phyloP scores from a whole-genome alignment of 2,113 vertebrate species.

The Pogona vitticeps region DNA sequence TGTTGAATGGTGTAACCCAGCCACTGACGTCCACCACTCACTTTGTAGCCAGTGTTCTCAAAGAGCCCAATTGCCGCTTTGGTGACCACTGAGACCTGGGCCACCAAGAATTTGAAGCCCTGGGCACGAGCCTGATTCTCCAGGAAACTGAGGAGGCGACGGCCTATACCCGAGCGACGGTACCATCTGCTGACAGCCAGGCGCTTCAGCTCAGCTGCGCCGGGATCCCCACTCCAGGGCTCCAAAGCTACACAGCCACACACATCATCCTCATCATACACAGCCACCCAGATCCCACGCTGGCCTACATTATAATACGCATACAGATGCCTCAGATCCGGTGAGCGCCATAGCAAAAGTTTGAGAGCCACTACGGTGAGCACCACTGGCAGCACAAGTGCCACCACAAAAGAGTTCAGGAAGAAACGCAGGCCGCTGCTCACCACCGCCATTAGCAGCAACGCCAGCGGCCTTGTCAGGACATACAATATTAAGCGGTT shows the following conservation, averaged over 20 bases:
- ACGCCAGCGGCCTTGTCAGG: slow-evolving; percentile 82
- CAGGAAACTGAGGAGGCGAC: slow-evolving; percentile 72
- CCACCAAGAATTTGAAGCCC: slow-evolving; percentile 68
- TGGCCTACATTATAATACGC: slow-evolving; percentile 78
- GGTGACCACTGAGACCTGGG: slow-evolving; percentile 76
- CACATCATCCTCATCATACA: slow-evolving; percentile 79
- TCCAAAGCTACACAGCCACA: slow-evolving; percentile 81
- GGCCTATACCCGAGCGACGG: slow-evolving; percentile 80
- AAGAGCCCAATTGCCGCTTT: slow-evolving; percentile 78
- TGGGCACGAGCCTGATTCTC: slow-evolving; percentile 74
- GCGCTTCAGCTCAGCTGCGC: slow-evolving; percentile 78
- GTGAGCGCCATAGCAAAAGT: slow-evolving; percentile 82
- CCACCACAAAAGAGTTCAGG: slow-evolving; percentile 85
- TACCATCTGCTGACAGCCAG: slow-evolving; percentile 83
- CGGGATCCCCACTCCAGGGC: slow-evolving; percentile 51
- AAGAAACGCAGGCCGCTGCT: slow-evolving; percentile 84
- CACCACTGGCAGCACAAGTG: slow-evolving; percentile 84
- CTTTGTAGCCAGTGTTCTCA: slow-evolving; percentile 77
- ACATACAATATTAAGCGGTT: slow-evolving; percentile 87
- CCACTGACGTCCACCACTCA: slow-evolving; percentile 67
- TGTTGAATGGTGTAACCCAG: slow-evolving; percentile 79
- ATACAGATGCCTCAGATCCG: slow-evolving; percentile 77
- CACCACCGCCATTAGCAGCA: slow-evolving; percentile 67
- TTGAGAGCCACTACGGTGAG: slow-evolving; percentile 83
- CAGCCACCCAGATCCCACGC: slow-evolving; percentile 83